Evolutionary conservation across 2,113 vertebrate genomes (phyloP), one percentile per base, ranked within the genome.

Genomic region (Mormoops blainvillei): DNA sequence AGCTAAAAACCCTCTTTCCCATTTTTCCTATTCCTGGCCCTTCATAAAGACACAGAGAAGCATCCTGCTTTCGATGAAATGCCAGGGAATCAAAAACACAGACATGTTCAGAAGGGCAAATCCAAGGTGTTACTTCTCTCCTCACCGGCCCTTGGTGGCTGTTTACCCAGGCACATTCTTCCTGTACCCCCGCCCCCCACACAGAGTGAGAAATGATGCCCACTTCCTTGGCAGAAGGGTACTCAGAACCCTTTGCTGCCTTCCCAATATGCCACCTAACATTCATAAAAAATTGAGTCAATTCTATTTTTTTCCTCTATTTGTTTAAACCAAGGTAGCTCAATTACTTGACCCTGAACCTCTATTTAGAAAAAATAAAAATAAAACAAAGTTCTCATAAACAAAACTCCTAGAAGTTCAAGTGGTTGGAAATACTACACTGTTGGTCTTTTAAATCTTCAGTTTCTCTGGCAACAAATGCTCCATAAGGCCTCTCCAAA

Each of bases 381-480:
- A 41, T 73, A 91, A 95, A 97, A 95, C 71, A 58, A 96, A 92
- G 58, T 50, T 91, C 82, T 95, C 54, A 93, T 36, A 93, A 94
- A 88, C 87, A 95, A 90, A 96, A 90, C 9, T 48, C 0, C 95
- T 97, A 93, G 56, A 33, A 97, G n/a, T 93, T 98, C 90, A 95
- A 96, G 48, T 33, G 13, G 94, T 97, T 84, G 58, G 52, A 89
- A 96, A 85, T 85, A 87, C 1, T 4, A 48, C 0, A 0, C 20
- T 71, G 4, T 33, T 97, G 83, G 90, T 70, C 61, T 98, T 97
- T 96, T 94, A 1, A 94, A 94, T 97, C 97, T 97, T 61, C 68
- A 93, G 88, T 90, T 93, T 24, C 78, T 98, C 93, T 92, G 67
- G 18, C 68, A 96, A 65, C 48, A 96, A 81, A 96, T 90, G 45